Evolutionary conservation across 2,888 invertebrate genomes (phyloP).

Genomic region (Eulithis prunata): DNA sequence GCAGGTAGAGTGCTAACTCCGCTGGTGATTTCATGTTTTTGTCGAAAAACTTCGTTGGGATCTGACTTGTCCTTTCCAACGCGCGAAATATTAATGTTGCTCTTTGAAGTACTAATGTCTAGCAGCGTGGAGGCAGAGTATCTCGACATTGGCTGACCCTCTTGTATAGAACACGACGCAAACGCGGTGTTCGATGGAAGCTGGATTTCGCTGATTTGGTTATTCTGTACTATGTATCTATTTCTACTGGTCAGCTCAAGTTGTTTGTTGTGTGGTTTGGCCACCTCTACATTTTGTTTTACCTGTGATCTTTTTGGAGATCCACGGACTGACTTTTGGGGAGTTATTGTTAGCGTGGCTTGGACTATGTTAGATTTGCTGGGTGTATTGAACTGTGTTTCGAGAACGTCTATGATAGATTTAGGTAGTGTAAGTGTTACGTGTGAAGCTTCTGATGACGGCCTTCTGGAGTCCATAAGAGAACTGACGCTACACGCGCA

Average conservation of each 20-base stretch:
- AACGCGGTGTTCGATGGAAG: slow-evolving; percentile 74
- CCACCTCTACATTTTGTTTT: slow-evolving; percentile 75
- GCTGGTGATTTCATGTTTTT: slow-evolving; percentile 74
- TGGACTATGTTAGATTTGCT: slow-evolving; percentile 85
- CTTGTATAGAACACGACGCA: slow-evolving; percentile 73
- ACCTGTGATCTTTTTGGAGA: slow-evolving; percentile 78
- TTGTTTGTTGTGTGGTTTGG: slow-evolving; percentile 74
- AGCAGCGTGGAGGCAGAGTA: slow-evolving; percentile 85
- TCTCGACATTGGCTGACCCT: slow-evolving; percentile 80
- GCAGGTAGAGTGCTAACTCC: slow-evolving; percentile 86
- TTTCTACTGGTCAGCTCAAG: slow-evolving; percentile 78
- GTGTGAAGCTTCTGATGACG: slow-evolving; percentile 84
- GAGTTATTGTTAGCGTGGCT: slow-evolving; percentile 86
- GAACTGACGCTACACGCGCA: slow-evolving; percentile 88
- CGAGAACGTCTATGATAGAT: slow-evolving; percentile 81
- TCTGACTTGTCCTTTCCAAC: slow-evolving; percentile 63
- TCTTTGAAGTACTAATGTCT: slow-evolving; percentile 71
- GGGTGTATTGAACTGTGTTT: slow-evolving; percentile 82
- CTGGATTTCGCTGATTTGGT: slow-evolving; percentile 81
- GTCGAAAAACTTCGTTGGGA: slow-evolving; percentile 63
- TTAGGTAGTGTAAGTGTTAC: slow-evolving; percentile 81
- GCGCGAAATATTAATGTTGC: slow-evolving; percentile 58
- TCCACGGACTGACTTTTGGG: slow-evolving; percentile 78
- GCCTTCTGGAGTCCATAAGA: slow-evolving; percentile 86
- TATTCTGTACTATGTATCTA: slow-evolving; percentile 81